phyloP scores from a whole-genome alignment of 2,797 vertebrate species.

The Gallinago nigripennis region DNA sequence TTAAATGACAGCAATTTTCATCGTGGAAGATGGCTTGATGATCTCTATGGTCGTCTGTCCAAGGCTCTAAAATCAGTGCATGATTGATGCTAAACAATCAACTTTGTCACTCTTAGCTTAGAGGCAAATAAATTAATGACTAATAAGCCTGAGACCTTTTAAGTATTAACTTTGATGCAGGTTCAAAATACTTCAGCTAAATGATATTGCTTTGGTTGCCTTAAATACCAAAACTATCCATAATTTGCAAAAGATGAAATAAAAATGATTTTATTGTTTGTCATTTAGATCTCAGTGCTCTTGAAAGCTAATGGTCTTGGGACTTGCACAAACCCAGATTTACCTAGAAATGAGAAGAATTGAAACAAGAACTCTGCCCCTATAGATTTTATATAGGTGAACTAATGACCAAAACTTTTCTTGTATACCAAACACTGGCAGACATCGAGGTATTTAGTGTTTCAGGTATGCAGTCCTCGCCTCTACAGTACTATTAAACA shows the following conservation, averaged over 20 bases:
- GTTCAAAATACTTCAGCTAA: neutral
- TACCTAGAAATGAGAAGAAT: neutral
- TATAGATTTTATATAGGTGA: neutral
- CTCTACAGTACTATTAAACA: neutral
- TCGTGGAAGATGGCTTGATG: neutral
- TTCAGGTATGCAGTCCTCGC: neutral
- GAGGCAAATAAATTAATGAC: neutral
- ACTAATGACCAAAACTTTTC: neutral
- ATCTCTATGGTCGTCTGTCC: neutral
- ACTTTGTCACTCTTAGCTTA: neutral
- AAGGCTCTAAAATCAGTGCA: neutral
- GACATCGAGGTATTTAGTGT: neutral
- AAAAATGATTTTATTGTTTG: neutral
- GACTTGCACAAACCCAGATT: neutral
- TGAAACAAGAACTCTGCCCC: neutral
- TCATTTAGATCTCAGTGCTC: neutral
- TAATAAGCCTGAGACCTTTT: neutral
- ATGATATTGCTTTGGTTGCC: accelerated
- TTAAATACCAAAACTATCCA: neutral
- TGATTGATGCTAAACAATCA: neutral
- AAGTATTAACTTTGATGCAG: neutral
- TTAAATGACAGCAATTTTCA: neutral
- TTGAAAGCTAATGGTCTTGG: neutral
- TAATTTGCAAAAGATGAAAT: neutral
- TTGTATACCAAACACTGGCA: neutral